Evolutionary conservation across 2,113 vertebrate species (phyloP).

Genomic region (Acanthisitta chloris): DNA sequence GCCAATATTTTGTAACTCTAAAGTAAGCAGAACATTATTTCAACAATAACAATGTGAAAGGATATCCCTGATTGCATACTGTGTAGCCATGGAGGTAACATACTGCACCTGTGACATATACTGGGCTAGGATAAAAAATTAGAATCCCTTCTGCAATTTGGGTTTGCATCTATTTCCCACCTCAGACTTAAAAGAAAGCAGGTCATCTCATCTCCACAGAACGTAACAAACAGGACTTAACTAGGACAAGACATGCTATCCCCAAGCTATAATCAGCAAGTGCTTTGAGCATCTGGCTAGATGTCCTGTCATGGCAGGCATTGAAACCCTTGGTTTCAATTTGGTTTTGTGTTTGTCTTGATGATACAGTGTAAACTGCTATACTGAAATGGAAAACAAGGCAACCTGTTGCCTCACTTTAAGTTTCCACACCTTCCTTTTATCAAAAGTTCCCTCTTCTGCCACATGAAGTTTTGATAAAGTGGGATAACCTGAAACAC

Average conservation of each 20-base stretch:
- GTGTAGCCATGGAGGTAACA: neutral
- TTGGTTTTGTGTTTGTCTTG: neutral
- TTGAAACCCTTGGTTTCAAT: neutral
- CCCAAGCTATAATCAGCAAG: neutral
- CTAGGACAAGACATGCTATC: neutral
- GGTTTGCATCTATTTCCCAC: neutral
- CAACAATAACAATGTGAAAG: neutral
- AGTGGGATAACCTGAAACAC: neutral
- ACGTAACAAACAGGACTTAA: neutral
- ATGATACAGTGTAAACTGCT: neutral
- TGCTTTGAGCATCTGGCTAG: fast-evolving
- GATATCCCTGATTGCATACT: fast-evolving
- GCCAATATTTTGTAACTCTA: neutral
- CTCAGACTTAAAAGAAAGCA: neutral
- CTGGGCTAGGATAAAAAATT: fast-evolving
- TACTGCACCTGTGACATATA: neutral
- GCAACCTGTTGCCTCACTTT: neutral
- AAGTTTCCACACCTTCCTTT: neutral
- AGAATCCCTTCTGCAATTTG: neutral
- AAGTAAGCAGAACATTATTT: neutral
- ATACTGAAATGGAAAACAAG: neutral
- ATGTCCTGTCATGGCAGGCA: neutral
- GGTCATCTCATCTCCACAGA: neutral
- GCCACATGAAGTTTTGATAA: neutral
- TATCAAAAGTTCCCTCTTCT: neutral